Conservation (phyloP, 2,797 vertebrate genomes). For the Notamacropus eugenii region DNA sequence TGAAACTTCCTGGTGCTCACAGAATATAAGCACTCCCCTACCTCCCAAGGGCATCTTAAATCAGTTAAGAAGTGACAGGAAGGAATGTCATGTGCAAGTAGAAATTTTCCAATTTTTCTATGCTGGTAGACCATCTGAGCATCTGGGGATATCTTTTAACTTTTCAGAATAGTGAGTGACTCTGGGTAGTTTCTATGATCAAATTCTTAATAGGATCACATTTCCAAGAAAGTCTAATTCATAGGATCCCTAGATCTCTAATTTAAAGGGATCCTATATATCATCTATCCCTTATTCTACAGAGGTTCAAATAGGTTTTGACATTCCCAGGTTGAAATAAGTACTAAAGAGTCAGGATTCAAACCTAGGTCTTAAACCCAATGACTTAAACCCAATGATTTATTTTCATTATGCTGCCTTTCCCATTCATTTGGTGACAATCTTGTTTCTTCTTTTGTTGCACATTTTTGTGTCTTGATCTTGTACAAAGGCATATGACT, state of each 20-base stretch:
- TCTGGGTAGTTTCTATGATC: not conserved
- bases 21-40: not conserved
- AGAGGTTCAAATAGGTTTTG: not conserved
- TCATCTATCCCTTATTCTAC: not conserved
- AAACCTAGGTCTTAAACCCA: not conserved
- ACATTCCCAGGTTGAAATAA: not conserved
- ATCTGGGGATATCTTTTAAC: not conserved
- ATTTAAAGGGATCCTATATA: not conserved
- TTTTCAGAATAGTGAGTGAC: not conserved
- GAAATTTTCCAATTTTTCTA: not conserved
- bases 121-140: not conserved
- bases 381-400: not conserved
- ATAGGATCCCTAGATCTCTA: not conserved
- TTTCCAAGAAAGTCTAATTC: not conserved
- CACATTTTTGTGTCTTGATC: not conserved
- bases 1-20: not conserved
- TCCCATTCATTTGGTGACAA: not conserved
- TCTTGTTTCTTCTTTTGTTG: not conserved
- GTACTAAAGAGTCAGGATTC: not conserved
- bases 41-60: not conserved
- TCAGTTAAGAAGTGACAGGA: not conserved
- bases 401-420: not conserved
- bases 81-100: not conserved
- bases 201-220: not conserved
- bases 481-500: not conserved